A percentile compares a stretch with the other conserved stretches of the same genome.
Evolutionary conservation across 1,140 invertebrate genomes (phyloP).

Genomic region (Chelonus insularis): DNA sequence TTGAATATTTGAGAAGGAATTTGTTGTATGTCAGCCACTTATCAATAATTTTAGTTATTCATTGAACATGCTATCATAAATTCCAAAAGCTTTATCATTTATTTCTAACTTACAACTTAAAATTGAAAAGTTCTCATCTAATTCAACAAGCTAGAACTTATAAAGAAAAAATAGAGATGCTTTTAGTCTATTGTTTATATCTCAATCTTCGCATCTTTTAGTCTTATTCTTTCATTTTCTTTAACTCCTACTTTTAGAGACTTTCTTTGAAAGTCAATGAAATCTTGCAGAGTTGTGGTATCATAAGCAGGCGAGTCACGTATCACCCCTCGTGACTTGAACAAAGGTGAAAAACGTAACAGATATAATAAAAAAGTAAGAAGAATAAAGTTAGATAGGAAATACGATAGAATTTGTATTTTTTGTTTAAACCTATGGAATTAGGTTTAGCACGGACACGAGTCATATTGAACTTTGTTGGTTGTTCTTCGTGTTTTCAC

Average conservation of each 20-base stretch:
- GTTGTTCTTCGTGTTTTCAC: constrained; percentile 11
- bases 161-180: too few species aligned
- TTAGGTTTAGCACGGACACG: neutral
- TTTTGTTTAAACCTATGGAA: neutral
- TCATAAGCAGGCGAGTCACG: constrained; percentile 17
- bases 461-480: constrained; percentile 5
- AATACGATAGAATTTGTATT: neutral
- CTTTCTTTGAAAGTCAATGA: constrained; percentile 23
- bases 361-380: neutral
- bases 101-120: too few species aligned
- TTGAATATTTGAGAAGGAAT: too few species aligned
- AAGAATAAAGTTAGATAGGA: constrained; percentile 2
- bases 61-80: too few species aligned
- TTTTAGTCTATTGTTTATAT: neutral
- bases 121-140: too few species aligned
- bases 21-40: too few species aligned
- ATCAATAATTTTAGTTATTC: too few species aligned
- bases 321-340: constrained; percentile 21
- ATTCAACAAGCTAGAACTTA: too few species aligned
- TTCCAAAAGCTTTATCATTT: too few species aligned
- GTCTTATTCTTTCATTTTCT: neutral
- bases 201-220: neutral
- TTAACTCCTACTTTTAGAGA: neutral
- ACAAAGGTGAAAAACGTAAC: neutral
- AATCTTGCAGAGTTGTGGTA: constrained; percentile 6